A percentile compares a stretch with the other conserved stretches of the same genome.
Evolutionary conservation across 2,797 vertebrate species (phyloP).

Genomic region (Sylvilagus floridanus): DNA sequence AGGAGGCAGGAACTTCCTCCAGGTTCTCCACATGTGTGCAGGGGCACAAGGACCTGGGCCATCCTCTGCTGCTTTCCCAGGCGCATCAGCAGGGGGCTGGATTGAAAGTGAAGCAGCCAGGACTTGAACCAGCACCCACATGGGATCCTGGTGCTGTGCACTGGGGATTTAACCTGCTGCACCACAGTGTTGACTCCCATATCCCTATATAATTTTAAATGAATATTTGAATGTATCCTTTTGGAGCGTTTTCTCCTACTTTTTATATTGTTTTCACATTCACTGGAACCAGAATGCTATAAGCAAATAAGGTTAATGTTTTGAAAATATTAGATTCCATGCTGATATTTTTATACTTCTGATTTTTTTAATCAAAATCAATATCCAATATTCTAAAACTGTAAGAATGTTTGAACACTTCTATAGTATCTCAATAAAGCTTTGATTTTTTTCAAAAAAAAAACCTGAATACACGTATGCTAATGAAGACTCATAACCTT

Average conservation of each 20-base stretch:
- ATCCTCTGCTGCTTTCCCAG: too few relatives aligned
- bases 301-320: not conserved
- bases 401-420: not conserved
- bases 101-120: too few relatives aligned
- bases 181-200: too few relatives aligned
- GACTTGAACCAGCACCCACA: too few relatives aligned
- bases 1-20: too few relatives aligned
- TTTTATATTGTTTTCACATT: not conserved
- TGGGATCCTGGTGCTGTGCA: too few relatives aligned
- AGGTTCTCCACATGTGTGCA: too few relatives aligned
- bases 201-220: not conserved
- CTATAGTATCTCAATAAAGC: constrained; percentile 28
- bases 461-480: not conserved
- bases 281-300: not conserved
- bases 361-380: constrained; percentile 28
- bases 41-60: too few relatives aligned
- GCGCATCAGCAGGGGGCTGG: too few relatives aligned
- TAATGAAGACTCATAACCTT: not conserved
- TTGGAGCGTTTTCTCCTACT: not conserved
- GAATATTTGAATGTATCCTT: not conserved
- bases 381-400: not conserved
- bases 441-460: not conserved
- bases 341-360: constrained; percentile 19
- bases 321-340: not conserved
- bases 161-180: too few relatives aligned